A percentile compares a stretch with the other conserved stretches of the same genome.
Conservation (phyloP, 2,113 vertebrate genomes). For the Strigops habroptila region DNA sequence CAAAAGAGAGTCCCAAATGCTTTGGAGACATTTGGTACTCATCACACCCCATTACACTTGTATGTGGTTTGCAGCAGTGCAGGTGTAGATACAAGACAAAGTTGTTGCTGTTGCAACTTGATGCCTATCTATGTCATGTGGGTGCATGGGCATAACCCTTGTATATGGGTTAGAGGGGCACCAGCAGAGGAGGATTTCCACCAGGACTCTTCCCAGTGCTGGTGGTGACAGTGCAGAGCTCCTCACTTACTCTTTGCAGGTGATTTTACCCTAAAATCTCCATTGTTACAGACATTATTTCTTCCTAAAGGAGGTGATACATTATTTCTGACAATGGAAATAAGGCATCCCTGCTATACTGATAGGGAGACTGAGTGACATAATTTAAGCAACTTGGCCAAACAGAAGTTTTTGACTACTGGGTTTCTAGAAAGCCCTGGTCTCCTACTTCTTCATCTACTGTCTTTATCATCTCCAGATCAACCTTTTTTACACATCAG, state of each 20-base stretch:
- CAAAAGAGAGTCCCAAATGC: neutral
- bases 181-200: neutral
- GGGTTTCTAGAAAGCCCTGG: neutral
- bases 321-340: neutral
- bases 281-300: neutral
- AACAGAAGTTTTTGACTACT: neutral
- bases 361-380: neutral
- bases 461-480: constrained; percentile 8
- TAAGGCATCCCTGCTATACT: neutral
- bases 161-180: neutral
- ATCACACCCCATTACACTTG: neutral
- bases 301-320: neutral
- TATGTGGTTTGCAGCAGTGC: neutral
- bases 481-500: neutral
- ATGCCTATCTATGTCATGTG: neutral
- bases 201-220: neutral
- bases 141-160: neutral
- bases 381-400: neutral
- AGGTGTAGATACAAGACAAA: neutral
- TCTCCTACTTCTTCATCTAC: neutral
- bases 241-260: neutral
- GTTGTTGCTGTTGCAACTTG: neutral
- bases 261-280: neutral
- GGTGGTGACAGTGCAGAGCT: neutral
- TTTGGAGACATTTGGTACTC: neutral